Conservation (phyloP, 2,797 vertebrate species). For the Phoeniculus purpureus region DNA sequence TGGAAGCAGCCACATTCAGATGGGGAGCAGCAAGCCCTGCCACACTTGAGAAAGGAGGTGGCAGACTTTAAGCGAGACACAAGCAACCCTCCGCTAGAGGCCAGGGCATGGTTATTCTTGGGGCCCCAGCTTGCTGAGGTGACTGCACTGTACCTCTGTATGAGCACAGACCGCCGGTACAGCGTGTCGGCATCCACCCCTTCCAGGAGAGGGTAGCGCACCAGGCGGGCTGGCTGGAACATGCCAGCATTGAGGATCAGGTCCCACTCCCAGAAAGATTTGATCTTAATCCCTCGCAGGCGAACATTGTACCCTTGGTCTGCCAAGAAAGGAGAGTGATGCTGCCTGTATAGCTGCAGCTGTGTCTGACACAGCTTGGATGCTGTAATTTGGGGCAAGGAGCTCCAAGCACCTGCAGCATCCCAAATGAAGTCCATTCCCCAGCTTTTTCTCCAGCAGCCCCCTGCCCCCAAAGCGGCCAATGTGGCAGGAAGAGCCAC, state of each 20-base stretch:
- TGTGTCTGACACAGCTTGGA: accelerated
- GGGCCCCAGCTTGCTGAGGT: accelerated
- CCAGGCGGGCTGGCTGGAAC: conserved; percentile 90
- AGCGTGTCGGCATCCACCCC: conserved; percentile 84
- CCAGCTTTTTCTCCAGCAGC: background rate
- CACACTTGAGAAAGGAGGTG: background rate
- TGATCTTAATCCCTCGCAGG: conserved; percentile 92
- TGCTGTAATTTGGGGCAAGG: background rate
- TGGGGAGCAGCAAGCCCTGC: background rate
- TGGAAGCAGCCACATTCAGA: background rate
- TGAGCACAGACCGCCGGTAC: conserved; percentile 89
- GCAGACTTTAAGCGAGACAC: background rate
- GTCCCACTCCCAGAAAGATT: conserved; percentile 91
- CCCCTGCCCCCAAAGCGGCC: background rate
- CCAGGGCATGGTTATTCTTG: background rate
- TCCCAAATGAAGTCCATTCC: background rate
- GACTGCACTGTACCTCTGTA: conserved; percentile 83
- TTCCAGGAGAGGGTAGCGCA: conserved; percentile 94
- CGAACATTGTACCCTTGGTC: conserved; percentile 93
- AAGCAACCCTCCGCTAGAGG: background rate
- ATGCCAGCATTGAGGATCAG: conserved; percentile 88
- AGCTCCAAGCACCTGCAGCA: background rate
- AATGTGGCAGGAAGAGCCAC: background rate
- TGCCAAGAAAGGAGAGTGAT: conserved; percentile 50
- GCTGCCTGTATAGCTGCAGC: accelerated